Evolutionary conservation across 2,888 invertebrate species (phyloP).

Genomic region (Drosophila algonquin): DNA sequence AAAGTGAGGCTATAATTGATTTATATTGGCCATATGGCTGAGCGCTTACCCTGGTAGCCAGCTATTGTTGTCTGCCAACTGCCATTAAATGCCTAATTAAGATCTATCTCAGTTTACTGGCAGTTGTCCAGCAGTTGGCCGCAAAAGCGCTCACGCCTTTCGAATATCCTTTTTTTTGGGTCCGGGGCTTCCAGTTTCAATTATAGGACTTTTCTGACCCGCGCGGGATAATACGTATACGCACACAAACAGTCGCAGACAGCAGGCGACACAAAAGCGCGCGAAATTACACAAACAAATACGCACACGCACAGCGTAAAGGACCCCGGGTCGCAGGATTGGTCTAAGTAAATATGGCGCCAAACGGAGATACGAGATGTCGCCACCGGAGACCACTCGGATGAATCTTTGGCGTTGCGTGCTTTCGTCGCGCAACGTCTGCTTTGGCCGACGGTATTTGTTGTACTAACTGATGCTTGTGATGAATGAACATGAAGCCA

Average conservation of each 20-base stretch:
- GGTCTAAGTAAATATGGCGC: slow-evolving; percentile 69
- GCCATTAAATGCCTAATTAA: slow-evolving; percentile 72
- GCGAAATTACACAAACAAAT: slow-evolving; percentile 62
- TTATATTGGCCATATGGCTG: slow-evolving; percentile 58
- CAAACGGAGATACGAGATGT: slow-evolving; percentile 56
- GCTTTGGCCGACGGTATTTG: slow-evolving; percentile 68
- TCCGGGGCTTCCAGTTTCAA: not conserved
- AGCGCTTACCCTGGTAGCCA: slow-evolving; percentile 29
- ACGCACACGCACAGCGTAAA: slow-evolving; percentile 16
- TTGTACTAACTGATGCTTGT: slow-evolving; percentile 61
- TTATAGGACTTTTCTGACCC: slow-evolving; percentile 25
- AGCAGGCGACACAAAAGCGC: slow-evolving; percentile 71
- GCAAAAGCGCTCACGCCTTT: slow-evolving; percentile 46
- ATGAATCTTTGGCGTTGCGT: slow-evolving; percentile 30
- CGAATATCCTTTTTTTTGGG: slow-evolving; percentile 45
- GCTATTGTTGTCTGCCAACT: slow-evolving; percentile 66
- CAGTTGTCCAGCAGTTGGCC: slow-evolving; percentile 63
- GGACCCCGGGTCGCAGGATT: slow-evolving; percentile 48
- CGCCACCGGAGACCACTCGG: slow-evolving; percentile 21
- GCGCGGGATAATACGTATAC: not conserved
- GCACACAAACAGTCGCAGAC: slow-evolving; percentile 4
- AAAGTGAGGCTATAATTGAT: slow-evolving; percentile 64
- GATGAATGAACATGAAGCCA: slow-evolving; percentile 68
- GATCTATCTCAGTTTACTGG: slow-evolving; percentile 56
- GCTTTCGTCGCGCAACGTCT: slow-evolving; percentile 50